A percentile compares a stretch with the other conserved stretches of the same genome.
phyloP scores from a whole-genome alignment of 37 sponge, comb jelly and placozoan species.

The Axinella damicornis region DNA sequence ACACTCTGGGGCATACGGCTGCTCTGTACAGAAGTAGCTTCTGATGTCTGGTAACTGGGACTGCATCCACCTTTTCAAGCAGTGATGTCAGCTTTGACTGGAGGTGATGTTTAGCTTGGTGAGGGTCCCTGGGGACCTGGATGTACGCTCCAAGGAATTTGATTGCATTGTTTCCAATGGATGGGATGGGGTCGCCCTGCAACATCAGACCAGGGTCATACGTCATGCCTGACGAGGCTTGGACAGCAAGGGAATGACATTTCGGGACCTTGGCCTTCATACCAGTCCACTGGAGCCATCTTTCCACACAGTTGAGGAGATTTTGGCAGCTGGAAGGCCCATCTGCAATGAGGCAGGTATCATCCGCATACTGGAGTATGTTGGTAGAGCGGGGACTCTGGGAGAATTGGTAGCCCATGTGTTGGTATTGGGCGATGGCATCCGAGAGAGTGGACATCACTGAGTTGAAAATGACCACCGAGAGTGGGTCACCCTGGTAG shows the following conservation, averaged over 20 bases:
- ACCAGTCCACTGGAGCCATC: conserved; percentile 27
- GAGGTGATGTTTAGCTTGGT: no score
- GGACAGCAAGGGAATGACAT: conserved; percentile 16
- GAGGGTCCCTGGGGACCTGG: neutral
- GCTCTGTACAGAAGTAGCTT: neutral
- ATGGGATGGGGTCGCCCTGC: conserved; percentile 22
- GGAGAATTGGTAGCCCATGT: conserved; percentile 16
- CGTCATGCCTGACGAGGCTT: conserved; percentile 8
- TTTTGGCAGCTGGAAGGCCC: conserved; percentile 31
- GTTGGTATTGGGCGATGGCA: neutral
- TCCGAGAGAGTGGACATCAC: conserved; percentile 39
- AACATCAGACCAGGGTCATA: conserved; percentile 9
- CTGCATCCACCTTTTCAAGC: neutral
- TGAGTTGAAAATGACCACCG: conserved; percentile 35
- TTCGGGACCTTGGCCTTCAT: conserved; percentile 38
- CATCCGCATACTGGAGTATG: conserved; percentile 42
- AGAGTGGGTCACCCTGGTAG: conserved; percentile 53
- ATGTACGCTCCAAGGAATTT: neutral
- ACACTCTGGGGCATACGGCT: neutral
- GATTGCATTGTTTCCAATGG: neutral
- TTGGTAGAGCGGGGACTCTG: neutral
- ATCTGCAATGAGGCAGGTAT: conserved; percentile 23
- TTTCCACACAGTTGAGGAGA: neutral
- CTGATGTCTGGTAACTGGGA: neutral
- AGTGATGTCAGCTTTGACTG: neutral